Percentiles rank a stretch among this genome's conserved stretches.
phyloP scores from a whole-genome alignment of 2,797 vertebrate species.

The Paguma larvata region DNA sequence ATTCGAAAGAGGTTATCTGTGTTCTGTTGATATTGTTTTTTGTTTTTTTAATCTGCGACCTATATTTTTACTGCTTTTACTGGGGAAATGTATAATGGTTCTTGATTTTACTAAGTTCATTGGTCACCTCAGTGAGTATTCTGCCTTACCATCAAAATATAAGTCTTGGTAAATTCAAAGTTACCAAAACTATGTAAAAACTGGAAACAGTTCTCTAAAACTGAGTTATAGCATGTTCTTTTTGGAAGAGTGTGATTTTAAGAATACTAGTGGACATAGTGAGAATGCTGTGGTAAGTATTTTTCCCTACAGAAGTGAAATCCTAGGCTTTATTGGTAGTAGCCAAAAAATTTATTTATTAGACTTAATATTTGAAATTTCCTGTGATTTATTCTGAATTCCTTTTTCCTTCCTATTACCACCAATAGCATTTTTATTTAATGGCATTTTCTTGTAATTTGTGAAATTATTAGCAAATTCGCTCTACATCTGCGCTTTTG shows the following conservation, averaged over 20 bases:
- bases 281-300: background rate
- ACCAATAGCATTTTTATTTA: conserved; percentile 56
- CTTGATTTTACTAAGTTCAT: conserved; percentile 2
- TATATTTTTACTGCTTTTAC: conserved; percentile 39
- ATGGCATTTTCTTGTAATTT: conserved; percentile 6
- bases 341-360: background rate
- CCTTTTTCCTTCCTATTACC: background rate
- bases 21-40: background rate
- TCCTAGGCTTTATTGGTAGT: background rate
- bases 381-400: conserved; percentile 38
- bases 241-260: background rate
- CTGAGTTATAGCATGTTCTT: background rate
- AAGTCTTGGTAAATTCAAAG: background rate
- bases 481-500: background rate
- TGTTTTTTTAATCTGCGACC: background rate
- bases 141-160: background rate
- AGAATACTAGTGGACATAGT: background rate
- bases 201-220: background rate
- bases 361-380: conserved; percentile 42
- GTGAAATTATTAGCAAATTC: conserved; percentile 51
- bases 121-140: background rate
- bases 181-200: conserved; percentile 14
- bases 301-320: conserved; percentile 2
- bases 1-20: conserved; percentile 85
- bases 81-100: conserved; percentile 44